Conservation (phyloP, 2,888 invertebrate genomes). For the Nephrotoma appendiculata region DNA sequence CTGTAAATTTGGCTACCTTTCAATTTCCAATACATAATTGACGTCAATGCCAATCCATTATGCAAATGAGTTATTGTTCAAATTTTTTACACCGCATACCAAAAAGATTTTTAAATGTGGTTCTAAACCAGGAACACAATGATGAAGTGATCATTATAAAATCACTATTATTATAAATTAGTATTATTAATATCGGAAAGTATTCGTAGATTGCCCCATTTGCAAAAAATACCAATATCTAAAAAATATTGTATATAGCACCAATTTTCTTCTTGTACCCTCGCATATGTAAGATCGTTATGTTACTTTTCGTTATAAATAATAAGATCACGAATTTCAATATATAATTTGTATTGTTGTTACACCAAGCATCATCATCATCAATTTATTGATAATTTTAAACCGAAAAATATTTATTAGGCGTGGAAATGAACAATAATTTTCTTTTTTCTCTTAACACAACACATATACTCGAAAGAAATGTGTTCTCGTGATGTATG, state of each 20-base stretch:
- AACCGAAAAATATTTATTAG: background rate
- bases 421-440: background rate
- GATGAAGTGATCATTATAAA: background rate
- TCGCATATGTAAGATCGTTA: background rate
- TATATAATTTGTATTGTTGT: background rate
- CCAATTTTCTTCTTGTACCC: background rate
- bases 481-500: background rate
- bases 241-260: background rate
- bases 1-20: too few species aligned
- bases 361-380: background rate
- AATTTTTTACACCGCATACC: too few species aligned
- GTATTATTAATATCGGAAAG: background rate
- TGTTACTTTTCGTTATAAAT: background rate
- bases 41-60: too few species aligned
- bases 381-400: background rate
- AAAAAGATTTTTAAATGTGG: too few species aligned
- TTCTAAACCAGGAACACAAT: background rate
- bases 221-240: background rate
- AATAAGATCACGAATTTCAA: background rate
- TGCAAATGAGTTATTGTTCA: too few species aligned
- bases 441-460: background rate
- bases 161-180: background rate
- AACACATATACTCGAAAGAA: background rate
- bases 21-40: too few species aligned
- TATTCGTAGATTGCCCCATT: background rate